Evolutionary conservation across 23 tunicate genomes (phyloP).

Genomic region (Halocynthia aurantium): DNA sequence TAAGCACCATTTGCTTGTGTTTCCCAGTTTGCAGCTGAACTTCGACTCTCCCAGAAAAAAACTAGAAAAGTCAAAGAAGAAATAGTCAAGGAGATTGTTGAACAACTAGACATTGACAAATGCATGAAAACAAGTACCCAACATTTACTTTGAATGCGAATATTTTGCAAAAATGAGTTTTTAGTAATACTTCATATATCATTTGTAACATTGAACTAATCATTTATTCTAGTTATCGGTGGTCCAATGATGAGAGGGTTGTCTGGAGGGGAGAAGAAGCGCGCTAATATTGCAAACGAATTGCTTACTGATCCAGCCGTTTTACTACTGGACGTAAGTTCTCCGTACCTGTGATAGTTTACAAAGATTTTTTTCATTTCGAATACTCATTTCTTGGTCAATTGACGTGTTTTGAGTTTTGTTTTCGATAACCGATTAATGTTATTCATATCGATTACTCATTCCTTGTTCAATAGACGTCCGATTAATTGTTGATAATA

Average conservation of each 20-base stretch:
- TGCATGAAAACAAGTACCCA: slow-evolving; percentile 73
- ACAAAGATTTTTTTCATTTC: too few species aligned
- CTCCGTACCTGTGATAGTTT: too few species aligned
- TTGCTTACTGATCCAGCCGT: slow-evolving; percentile 88
- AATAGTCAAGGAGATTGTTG: slow-evolving; percentile 59
- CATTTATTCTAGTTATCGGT: slow-evolving; percentile 60
- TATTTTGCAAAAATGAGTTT: neutral
- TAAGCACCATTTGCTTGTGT: neutral
- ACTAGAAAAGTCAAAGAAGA: slow-evolving; percentile 31
- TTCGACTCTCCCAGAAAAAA: slow-evolving; percentile 60
- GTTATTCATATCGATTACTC: too few species aligned
- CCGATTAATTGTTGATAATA: too few species aligned
- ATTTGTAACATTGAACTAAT: neutral
- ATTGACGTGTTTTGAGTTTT: too few species aligned
- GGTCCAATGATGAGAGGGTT: slow-evolving; percentile 61
- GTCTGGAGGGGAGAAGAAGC: slow-evolving; percentile 92
- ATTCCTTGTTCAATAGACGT: too few species aligned
- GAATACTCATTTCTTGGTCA: too few species aligned
- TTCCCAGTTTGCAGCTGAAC: slow-evolving; percentile 72
- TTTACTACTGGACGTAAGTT: slow-evolving; percentile 75
- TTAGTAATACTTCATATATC: neutral
- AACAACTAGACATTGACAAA: slow-evolving; percentile 73
- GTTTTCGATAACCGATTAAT: too few species aligned
- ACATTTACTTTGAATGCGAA: neutral
- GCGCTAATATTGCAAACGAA: slow-evolving; percentile 91